Conservation (phyloP, 2,888 invertebrate genomes). For the Drosophila villosipedis region DNA sequence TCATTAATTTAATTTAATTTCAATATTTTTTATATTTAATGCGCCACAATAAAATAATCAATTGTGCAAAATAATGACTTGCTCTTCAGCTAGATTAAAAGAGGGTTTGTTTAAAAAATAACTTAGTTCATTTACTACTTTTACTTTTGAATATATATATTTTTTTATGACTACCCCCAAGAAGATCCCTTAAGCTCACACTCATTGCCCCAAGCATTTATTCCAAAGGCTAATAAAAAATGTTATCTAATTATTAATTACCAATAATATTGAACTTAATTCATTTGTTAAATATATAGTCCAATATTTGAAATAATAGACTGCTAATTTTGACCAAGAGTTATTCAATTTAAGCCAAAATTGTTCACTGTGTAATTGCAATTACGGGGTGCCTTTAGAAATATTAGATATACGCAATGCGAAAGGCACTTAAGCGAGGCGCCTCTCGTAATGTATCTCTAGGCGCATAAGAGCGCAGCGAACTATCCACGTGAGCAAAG, state of each 20-base stretch:
- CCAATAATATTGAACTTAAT: neutral
- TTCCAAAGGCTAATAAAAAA: neutral
- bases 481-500: neutral
- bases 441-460: slow-evolving; percentile 17
- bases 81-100: neutral
- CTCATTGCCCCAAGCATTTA: neutral
- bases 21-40: neutral
- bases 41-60: neutral
- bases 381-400: neutral
- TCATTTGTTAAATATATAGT: neutral
- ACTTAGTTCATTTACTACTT: neutral
- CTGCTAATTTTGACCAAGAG: neutral
- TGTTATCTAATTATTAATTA: neutral
- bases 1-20: neutral
- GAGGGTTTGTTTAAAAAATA: too few relatives aligned
- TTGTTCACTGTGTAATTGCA: neutral
- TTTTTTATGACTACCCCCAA: neutral
- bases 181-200: neutral
- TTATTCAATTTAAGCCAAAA: neutral
- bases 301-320: too few relatives aligned
- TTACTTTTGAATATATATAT: neutral
- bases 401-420: slow-evolving; percentile 22
- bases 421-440: slow-evolving; percentile 14
- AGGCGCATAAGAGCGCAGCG: slow-evolving; percentile 16
- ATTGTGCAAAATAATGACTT: neutral